A percentile compares a stretch with the other conserved stretches of the same genome.
These are phyloP conservation scores for Platycnemis pennipes DNA, from an alignment of 2,888 invertebrate genomes.

Conservation along the genomic window DNA sequence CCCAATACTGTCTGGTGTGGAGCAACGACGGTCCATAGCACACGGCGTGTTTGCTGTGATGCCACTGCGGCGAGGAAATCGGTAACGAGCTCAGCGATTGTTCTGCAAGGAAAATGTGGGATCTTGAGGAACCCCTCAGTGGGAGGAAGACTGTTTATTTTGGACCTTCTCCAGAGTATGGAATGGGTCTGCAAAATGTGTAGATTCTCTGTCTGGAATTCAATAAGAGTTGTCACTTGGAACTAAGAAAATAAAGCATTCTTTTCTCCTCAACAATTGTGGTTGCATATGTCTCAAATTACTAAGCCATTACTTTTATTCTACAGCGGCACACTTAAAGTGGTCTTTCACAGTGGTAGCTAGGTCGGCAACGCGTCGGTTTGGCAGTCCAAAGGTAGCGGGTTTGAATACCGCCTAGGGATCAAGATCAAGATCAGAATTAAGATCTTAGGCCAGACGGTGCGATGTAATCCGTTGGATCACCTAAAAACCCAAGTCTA, in stretches of 20 bases:
- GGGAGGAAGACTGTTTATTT: background rate
- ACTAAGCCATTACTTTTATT: too few relatives aligned
- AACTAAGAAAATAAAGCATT: background rate
- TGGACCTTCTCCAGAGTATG: too few relatives aligned
- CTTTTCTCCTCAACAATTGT: background rate
- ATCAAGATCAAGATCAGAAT: too few relatives aligned
- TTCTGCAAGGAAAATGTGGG: background rate
- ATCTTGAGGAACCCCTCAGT: background rate
- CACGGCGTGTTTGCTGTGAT: background rate
- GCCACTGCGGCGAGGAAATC: background rate
- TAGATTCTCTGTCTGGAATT: background rate
- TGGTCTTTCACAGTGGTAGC: too few relatives aligned
- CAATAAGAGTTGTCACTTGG: background rate
- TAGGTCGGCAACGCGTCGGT: too few relatives aligned
- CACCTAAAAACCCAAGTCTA: too few relatives aligned
- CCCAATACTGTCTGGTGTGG: constrained; percentile 21
- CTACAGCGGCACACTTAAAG: too few relatives aligned
- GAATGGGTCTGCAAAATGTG: background rate
- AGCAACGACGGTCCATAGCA: background rate
- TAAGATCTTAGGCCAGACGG: too few relatives aligned
- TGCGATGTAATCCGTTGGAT: too few relatives aligned
- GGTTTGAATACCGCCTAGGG: too few relatives aligned
- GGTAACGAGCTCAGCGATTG: background rate
- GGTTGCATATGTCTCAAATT: too few relatives aligned
- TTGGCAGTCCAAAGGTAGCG: too few relatives aligned